Evolutionary conservation across 2,888 invertebrate species (phyloP), one percentile per base, ranked within the genome.

Genomic region (Trissolcus brochymenae): DNA sequence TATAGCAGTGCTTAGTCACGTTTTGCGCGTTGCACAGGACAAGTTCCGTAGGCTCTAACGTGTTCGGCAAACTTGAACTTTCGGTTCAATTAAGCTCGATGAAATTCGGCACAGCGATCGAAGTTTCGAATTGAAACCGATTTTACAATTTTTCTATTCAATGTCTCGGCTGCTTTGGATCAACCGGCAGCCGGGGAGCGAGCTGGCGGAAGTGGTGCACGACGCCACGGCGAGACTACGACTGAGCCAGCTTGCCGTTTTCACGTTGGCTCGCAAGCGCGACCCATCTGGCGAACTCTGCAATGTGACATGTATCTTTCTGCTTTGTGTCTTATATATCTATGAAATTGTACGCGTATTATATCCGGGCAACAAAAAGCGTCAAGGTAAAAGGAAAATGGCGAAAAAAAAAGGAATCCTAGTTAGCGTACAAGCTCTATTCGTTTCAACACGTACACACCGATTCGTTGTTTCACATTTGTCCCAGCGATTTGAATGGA

Each of bases 191-290:
- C 51, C 57, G 21, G 21, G 74, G 49, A 59, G 59, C 19, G 71
- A 76, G 53, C 40, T 71, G 70, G 25, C 57, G 68, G 65, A 75
- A 76, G 79, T 77, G 79, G 82, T 81, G 81, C 81, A 75, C 85
- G 81, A 79, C 83, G 82, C 83, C 84, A 85, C 84, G 83, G 82
- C 85, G 81, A 77, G 80, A 81, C 82, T 81, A 81, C 85, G 85
- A 86, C 86, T 85, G 83, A 83, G 82, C 79, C 79, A 35, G 79
- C 68, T 80, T 77, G 80, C 73, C 76, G 72, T 70, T 60, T 35
- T 74, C 54, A 54, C 64, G 68, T 55, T 46, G 56, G 59, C 65
- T 73, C 61, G 65, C 68, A 71, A 61, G 51, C 17, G 72, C 74
- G 75, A 60, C 71, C 78, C 67, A 74, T 70, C 84, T 83, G 84